These are phyloP conservation scores for Oreochromis niloticus DNA, from an alignment of 2,113 vertebrate species.

Conservation along the genomic window DNA sequence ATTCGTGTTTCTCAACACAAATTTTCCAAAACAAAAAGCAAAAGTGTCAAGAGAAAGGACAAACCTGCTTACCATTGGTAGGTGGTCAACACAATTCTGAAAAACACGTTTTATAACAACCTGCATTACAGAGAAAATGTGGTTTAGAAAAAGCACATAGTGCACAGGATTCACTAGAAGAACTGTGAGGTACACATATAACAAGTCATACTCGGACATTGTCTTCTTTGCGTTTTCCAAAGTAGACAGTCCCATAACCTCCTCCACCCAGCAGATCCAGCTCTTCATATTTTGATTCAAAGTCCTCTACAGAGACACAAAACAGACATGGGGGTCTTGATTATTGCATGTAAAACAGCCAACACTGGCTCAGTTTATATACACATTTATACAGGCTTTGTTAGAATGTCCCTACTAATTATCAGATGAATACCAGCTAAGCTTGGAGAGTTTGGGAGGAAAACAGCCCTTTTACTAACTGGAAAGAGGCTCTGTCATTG, in stretches of 20 bases:
- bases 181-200: neutral
- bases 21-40: neutral
- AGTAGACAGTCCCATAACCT: neutral
- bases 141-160: neutral
- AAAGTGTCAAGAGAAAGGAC: neutral
- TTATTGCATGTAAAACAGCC: neutral
- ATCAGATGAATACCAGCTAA: neutral
- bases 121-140: neutral
- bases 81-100: neutral
- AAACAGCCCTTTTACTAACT: neutral
- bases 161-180: neutral
- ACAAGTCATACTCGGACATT: neutral
- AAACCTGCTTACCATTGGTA: neutral
- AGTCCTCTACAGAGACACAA: neutral
- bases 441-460: neutral
- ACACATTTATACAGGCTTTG: neutral
- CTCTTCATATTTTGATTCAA: neutral
- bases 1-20: neutral
- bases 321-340: neutral
- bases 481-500: neutral
- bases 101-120: neutral
- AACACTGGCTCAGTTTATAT: neutral
- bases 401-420: neutral
- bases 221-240: neutral
- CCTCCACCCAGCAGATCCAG: neutral